Conservation (phyloP, 2,113 vertebrate species). For the Henicopernis longicauda region DNA sequence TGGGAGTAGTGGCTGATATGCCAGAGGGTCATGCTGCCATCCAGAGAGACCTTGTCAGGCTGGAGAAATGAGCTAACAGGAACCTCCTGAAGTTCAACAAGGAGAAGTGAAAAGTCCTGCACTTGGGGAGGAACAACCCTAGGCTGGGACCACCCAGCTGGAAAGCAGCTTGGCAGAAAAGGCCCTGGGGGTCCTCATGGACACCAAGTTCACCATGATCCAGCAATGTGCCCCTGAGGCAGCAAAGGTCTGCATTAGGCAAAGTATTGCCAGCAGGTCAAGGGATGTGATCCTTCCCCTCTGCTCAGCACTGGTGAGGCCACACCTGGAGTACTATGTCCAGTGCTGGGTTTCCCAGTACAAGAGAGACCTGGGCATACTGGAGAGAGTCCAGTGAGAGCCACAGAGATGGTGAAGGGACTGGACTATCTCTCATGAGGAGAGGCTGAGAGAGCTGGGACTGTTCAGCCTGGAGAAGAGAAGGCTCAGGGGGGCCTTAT, state of each 20-base stretch:
- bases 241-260: not conserved
- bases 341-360: not conserved
- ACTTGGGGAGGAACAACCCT: not conserved
- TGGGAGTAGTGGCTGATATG: not conserved
- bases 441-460: not conserved
- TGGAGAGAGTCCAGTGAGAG: not conserved
- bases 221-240: not conserved
- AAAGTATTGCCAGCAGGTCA: not conserved
- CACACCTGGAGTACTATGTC: not conserved
- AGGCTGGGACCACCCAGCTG: not conserved
- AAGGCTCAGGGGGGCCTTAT: not conserved
- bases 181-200: not conserved
- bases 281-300: not conserved
- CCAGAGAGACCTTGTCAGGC: not conserved
- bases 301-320: not conserved
- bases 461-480: not conserved
- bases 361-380: not conserved
- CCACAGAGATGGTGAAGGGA: not conserved
- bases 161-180: not conserved
- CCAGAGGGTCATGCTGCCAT: not conserved
- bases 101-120: not conserved
- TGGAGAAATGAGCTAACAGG: not conserved
- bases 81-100: not conserved
- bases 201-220: not conserved
- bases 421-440: not conserved